Evolutionary conservation across 2,888 invertebrate species (phyloP), one percentile per base, ranked within the genome.

Genomic region (Blera fallax): DNA sequence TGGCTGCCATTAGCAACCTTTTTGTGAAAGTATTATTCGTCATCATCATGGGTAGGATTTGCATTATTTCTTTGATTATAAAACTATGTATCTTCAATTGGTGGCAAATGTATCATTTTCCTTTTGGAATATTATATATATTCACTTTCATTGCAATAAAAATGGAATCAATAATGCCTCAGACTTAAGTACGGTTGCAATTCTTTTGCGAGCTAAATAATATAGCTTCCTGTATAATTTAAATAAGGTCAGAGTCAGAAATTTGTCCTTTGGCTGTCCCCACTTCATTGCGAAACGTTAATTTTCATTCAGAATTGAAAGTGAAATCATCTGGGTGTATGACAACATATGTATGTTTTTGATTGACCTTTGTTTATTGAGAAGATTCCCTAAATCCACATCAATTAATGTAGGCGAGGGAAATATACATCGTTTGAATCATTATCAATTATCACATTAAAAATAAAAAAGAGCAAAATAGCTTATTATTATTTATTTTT

Each of bases 11-110:
- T 58, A 18, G 29, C 6, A 11, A 18, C 54, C 16, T 34, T 37
- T 67, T 56, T 67, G 37, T 18, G 45, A 78, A 62, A 69, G 32
- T 52, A 16, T 29, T 77, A 27, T 21, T 64, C 21, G 14, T 14
- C 34, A 14, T 58, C 37, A 48, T 14, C 14, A 6, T n/a, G 1
- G 1, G 14, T 34, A 14, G n/a, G 14, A 14, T 40, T 40, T 14
- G 14, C 14, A 40, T 37, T 8, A 8, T 32, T 32, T 37, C 10
- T 10, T 2, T 4, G 1, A 37, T 32, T 8, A 32, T 8, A 8
- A 7, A 29, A 29, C 29, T 29, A 29, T 7, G 5, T 29, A 29
- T 29, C 3, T 7, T 29, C 29, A 1, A 29, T 2, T 32, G 2
- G 32, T 10, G 24, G 4, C 24, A 24, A 4, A 24, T 3, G 4